Conservation (phyloP, 2,113 vertebrate genomes). For the Semnornis frantzii region DNA sequence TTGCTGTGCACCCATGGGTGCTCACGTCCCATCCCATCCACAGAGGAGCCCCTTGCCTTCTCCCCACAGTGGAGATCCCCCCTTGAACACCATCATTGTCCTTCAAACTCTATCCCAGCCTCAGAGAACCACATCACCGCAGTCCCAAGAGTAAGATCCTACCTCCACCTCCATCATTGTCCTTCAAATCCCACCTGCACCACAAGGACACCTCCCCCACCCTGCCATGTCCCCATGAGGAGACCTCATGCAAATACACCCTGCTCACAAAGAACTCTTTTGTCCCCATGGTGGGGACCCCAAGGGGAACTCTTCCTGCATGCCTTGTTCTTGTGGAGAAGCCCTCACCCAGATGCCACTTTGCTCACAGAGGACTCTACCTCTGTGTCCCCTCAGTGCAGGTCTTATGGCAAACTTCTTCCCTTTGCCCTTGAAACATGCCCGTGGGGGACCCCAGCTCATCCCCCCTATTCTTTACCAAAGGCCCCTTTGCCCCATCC, state of each 20-base stretch:
- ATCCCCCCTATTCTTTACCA: not conserved
- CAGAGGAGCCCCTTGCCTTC: not conserved
- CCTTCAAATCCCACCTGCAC: not conserved
- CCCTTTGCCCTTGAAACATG: not conserved
- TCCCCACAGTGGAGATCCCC: not conserved
- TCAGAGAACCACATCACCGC: not conserved
- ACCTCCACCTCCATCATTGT: not conserved
- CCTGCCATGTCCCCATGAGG: not conserved
- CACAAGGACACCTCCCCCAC: not conserved
- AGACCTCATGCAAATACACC: not conserved
- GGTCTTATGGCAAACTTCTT: not conserved
- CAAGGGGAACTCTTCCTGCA: rapidly evolving
- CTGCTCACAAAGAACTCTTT: not conserved
- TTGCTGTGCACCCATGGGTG: not conserved
- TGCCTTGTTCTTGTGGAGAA: not conserved
- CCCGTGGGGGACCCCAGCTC: not conserved
- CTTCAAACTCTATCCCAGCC: not conserved
- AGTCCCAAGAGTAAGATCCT: not conserved
- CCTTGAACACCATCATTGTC: not conserved
- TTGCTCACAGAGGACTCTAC: not conserved
- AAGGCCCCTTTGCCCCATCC: not conserved
- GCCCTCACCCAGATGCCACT: not conserved
- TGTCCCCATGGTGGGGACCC: rapidly evolving
- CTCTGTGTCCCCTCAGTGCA: not conserved
- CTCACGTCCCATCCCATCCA: not conserved